Evolutionary conservation across 2,797 vertebrate species (phyloP).

Genomic region (Helicolenus hilgendorfi): DNA sequence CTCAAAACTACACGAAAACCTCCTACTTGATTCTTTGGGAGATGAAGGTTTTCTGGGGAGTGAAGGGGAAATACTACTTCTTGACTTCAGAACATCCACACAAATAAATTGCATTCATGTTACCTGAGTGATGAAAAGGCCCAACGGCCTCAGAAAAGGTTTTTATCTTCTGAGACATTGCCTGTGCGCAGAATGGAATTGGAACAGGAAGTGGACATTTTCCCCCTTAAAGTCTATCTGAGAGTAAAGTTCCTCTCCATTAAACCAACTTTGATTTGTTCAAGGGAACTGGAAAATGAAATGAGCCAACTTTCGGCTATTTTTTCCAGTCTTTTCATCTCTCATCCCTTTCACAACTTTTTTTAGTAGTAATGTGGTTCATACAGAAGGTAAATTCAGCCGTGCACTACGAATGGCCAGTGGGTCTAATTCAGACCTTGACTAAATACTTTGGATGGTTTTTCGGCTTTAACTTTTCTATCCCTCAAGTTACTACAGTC

Average conservation of each 20-base stretch:
- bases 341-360: constrained; percentile 17
- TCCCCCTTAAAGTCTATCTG: constrained; percentile 42
- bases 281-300: constrained; percentile 57
- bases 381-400: constrained; percentile 1
- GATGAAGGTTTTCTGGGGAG: constrained; percentile 55
- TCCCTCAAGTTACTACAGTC: neutral
- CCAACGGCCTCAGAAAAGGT: constrained; percentile 44
- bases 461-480: neutral
- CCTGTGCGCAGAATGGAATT: constrained; percentile 55
- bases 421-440: constrained; percentile 1
- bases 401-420: neutral
- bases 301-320: constrained; percentile 39
- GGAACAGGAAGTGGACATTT: constrained; percentile 40
- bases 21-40: constrained; percentile 34
- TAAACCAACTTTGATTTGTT: constrained; percentile 73
- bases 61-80: constrained; percentile 61
- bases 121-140: constrained; percentile 71
- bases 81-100: constrained; percentile 63
- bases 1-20: constrained; percentile 43
- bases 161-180: constrained; percentile 65
- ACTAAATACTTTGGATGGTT: neutral
- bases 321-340: constrained; percentile 34
- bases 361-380: neutral
- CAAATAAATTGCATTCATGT: constrained; percentile 72
- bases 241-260: constrained; percentile 66